Percentiles rank a stretch among this genome's conserved stretches.
Conservation (phyloP, 2,113 vertebrate genomes). For the Cavia porcellus region DNA sequence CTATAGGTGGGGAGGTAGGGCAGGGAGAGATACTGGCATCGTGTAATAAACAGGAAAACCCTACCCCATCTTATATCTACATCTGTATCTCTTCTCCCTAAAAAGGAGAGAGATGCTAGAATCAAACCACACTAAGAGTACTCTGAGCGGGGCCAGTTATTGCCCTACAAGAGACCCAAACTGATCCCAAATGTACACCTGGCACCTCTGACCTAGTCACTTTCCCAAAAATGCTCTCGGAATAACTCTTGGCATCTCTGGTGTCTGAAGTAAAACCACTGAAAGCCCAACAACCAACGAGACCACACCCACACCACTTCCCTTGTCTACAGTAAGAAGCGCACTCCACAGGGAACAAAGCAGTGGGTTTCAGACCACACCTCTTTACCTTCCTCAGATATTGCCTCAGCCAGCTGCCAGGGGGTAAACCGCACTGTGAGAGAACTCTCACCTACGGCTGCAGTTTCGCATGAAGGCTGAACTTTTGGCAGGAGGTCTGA, state of each 20-base stretch:
- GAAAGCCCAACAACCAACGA: slow-evolving; percentile 65
- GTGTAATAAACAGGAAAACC: background rate
- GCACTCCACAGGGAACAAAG: slow-evolving; percentile 83
- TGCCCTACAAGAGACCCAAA: background rate
- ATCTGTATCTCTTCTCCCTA: background rate
- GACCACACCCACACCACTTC: slow-evolving; percentile 77
- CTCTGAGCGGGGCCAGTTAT: background rate
- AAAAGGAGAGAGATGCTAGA: background rate
- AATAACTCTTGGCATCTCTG: slow-evolving; percentile 58
- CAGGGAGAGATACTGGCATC: background rate
- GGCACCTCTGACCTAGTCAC: background rate
- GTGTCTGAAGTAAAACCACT: slow-evolving; percentile 56
- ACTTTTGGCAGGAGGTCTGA: slow-evolving; percentile 85
- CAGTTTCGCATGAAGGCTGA: slow-evolving; percentile 83
- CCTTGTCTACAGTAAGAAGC: slow-evolving; percentile 76
- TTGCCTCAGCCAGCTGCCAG: slow-evolving; percentile 85
- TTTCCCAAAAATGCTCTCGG: slow-evolving; percentile 38
- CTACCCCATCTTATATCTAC: background rate
- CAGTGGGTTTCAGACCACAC: slow-evolving; percentile 81
- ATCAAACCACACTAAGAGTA: background rate
- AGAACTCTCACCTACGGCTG: slow-evolving; percentile 84
- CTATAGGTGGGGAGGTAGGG: background rate
- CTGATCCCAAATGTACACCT: background rate
- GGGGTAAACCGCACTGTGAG: slow-evolving; percentile 84
- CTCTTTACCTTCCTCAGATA: slow-evolving; percentile 85